Base-by-base conservation (phyloP, 2,888 invertebrate genomes). In the Xylota sylvarum region DNA sequence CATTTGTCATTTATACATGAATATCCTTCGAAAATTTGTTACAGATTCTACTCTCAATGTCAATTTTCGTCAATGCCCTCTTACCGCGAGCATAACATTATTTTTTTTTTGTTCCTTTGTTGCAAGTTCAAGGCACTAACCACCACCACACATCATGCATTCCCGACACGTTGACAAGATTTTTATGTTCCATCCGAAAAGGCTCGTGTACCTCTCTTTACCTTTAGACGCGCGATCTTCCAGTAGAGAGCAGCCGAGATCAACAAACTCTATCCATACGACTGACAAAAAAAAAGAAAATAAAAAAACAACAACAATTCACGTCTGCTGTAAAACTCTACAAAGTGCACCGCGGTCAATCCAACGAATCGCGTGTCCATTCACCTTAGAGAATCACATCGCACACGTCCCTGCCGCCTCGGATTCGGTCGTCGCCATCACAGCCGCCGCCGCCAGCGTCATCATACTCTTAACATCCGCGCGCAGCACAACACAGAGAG, bases 341-440 rank as follows among this genome's bases (percentile, higher is more conserved):
- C 76, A 85, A 81, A 85, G 85, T 85, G 81, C 81, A 85, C 85
- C 81, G 85, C 86, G 73, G 58, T 73, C 77, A 82, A 82, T 73
- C 62, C 77, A 73, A 64, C 73, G 62, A 81, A 77, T 82, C 73
- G 86, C 82, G 69, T 86, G 86, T 86, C 77, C 86, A 82, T 86
- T 86, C 77, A 86, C 86, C 82, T 82, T 77, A 30, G 52, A 56
- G 64, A 62, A 62, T 81, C 62, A 55, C 65, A 86, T 35, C 35
- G 67, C 69, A n/a, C 43, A 43, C 78, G 35, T 52, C 69, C 14
- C 23, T 32, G 43, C 5, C 12, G 4, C 17, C 14, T 17, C 64
- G 32, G 12, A 17, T 52, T 48, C 46, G 32, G 9, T 46, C 48
- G 23, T 7, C 55, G 50, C 35, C 50, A 27, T 80, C 37, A 12